Evolutionary conservation across 2,888 invertebrate species (phyloP), one percentile per base, ranked within the genome.

Genomic region (Terebella lapidaria): DNA sequence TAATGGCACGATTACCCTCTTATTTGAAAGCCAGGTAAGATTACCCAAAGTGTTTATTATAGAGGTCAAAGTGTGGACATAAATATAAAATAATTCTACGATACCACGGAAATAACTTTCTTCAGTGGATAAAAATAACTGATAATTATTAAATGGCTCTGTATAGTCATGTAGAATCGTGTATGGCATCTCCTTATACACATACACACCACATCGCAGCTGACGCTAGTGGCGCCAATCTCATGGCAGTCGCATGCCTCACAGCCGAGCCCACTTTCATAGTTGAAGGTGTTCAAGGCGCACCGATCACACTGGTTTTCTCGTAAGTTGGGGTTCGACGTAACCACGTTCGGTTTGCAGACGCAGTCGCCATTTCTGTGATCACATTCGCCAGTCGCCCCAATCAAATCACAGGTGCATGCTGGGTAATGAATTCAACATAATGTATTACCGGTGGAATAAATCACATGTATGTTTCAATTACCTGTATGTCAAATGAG

Each of bases 311-410:
- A 73, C 10, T 35, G 30, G 29, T n/a, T 51, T n/a, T n/a, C n/a
- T n/a, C n/a, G n/a, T n/a, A n/a, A n/a, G n/a, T n/a, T n/a, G n/a
- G n/a, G n/a, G 22, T n/a, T 22, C 35, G 58, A 61, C 5, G 68
- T 66, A 4, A 46, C 53, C n/a, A 71, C 69, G 53, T 70, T 68
- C 0, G 66, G 62, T 26, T 63, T 61, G 62, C 73, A 73, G n/a
- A 54, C 62, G 57, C 73, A 73, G n/a, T 49, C 57, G 4, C 72
- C 71, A 1, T 65, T 67, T 15, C 22, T 5, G 52, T 58, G 66
- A 61, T 72, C 59, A 59, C 73, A 73, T 20, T 65, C 61, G 2
- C 71, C 70, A 4, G 67, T 35, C 3, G 63, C 45, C 25, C 49
- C 42, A 18, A 25, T 58, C 45, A 65, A 64, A 27, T 54, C 25